These are phyloP conservation scores for Scaptodrosophila latifasciaeformis DNA, from an alignment of 2,888 invertebrate genomes.

Conservation along the genomic window DNA sequence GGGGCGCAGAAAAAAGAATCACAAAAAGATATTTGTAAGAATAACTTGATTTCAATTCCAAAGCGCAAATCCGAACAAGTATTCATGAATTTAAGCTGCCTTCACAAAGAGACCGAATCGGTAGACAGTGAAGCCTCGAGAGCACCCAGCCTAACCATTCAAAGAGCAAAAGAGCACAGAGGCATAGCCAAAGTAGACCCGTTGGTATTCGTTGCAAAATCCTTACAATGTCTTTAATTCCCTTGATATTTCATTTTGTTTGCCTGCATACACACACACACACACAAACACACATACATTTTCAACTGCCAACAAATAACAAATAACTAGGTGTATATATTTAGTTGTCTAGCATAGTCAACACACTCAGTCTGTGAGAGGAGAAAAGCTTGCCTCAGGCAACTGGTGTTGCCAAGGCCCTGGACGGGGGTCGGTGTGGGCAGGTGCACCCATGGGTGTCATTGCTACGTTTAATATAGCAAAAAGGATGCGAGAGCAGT, in stretches of 20 bases:
- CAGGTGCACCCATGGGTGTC: conserved; percentile 59
- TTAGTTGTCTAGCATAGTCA: conserved; percentile 65
- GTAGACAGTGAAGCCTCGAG: no score
- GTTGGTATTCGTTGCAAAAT: conserved; percentile 55
- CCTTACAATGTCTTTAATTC: conserved; percentile 67
- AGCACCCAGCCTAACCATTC: background rate
- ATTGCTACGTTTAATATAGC: conserved; percentile 69
- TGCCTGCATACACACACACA: conserved; percentile 11
- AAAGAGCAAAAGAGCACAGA: background rate
- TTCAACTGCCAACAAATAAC: conserved; percentile 52
- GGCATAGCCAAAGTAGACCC: conserved; percentile 32
- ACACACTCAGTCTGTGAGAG: conserved; percentile 3
- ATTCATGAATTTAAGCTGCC: no score
- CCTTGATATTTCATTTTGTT: conserved; percentile 69
- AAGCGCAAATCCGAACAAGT: no score
- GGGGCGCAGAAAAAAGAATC: no score
- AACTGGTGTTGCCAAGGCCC: conserved; percentile 47
- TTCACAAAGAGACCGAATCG: no score
- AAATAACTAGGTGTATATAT: conserved; percentile 70
- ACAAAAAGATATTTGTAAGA: no score
- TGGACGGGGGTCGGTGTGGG: conserved; percentile 12
- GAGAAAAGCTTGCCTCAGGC: conserved; percentile 21
- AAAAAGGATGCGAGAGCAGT: conserved; percentile 52
- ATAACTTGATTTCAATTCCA: no score
- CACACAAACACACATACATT: conserved; percentile 17